Evolutionary conservation across 2,113 vertebrate species (phyloP), one percentile per base, ranked within the genome.

Genomic region (Mesocricetus auratus): DNA sequence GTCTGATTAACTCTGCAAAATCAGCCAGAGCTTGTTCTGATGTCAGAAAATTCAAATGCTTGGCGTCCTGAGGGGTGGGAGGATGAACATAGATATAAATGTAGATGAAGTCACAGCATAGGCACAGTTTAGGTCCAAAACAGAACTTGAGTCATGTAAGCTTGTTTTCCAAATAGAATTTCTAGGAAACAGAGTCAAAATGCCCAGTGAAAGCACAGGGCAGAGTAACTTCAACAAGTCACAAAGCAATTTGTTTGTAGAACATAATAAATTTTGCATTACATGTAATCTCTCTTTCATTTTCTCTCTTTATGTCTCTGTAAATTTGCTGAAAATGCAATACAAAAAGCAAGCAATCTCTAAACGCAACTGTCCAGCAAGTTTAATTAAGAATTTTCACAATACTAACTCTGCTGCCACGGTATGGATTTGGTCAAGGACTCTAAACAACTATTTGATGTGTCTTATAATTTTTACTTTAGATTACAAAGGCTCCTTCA

Each of bases 11-110:
- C 10, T 99, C 98, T 3, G 99, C 99, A 56, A 99, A 99, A 98
- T 99, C 99, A 94, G 99, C 99, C 92, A 99, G 98, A 90, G 99
- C 99, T 98, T 99, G 99, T 96, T 99, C 99, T 74, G 99, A 99
- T n/a, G 99, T 99, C 98, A 99, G 98, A 98, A 99, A 99, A 98
- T 99, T 99, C 95, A 99, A 98, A 88, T 99, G 98, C 97, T 98
- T 99, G 89, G 98, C 98, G 98, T 99, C 99, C 99, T 99, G 98
- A 94, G 31, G 29, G 42, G 1, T 10, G 96, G 90, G 87, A 95
- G 89, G 91, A 90, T 90, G 89, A 83, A 79, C n/a, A 93, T 15
- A 21, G 74, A n/a, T 96, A 96, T 94, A 95, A 81, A 95, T 79
- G 39, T 77, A 62, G 10, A 73, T 68, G 45, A 15, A 95, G 92